Percentiles rank a stretch among this genome's conserved stretches.
Evolutionary conservation across 2,797 vertebrate genomes (phyloP).

Genomic region (Gallinago solitaria): DNA sequence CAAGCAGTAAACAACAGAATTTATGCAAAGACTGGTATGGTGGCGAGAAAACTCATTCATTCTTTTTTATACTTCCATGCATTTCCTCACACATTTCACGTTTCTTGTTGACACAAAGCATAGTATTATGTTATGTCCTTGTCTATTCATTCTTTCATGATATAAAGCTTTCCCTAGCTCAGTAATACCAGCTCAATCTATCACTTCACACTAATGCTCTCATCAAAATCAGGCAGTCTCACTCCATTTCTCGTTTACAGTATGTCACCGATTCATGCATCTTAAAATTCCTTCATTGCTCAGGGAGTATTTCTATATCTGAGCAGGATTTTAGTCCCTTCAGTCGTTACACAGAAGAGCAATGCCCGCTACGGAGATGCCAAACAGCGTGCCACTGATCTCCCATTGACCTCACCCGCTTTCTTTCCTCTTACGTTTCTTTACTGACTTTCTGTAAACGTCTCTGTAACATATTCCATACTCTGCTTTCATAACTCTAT

Average conservation of each 20-base stretch:
- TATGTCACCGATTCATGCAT: background rate
- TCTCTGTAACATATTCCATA: background rate
- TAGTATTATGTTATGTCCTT: conserved; percentile 41
- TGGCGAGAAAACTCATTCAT: background rate
- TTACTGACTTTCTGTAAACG: background rate
- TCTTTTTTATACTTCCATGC: background rate
- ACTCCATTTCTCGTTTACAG: background rate
- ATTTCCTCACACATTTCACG: conserved; percentile 11
- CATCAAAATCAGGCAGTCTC: background rate
- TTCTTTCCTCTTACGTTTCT: background rate
- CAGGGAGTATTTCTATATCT: background rate
- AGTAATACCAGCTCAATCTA: conserved; percentile 9
- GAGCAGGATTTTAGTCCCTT: background rate
- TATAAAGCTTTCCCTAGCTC: conserved; percentile 2
- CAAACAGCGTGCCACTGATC: background rate
- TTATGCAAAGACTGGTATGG: background rate
- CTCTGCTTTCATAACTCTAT: background rate
- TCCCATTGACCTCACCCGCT: background rate
- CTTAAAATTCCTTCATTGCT: background rate
- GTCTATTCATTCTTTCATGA: background rate
- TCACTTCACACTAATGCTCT: conserved; percentile 26
- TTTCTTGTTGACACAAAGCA: conserved; percentile 26
- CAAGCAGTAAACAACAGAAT: conserved; percentile 8
- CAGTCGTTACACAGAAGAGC: background rate
- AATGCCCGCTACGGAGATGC: background rate